Evolutionary conservation across 2,113 vertebrate genomes (phyloP), one percentile per base, ranked within the genome.

Genomic region (Condylura cristata): DNA sequence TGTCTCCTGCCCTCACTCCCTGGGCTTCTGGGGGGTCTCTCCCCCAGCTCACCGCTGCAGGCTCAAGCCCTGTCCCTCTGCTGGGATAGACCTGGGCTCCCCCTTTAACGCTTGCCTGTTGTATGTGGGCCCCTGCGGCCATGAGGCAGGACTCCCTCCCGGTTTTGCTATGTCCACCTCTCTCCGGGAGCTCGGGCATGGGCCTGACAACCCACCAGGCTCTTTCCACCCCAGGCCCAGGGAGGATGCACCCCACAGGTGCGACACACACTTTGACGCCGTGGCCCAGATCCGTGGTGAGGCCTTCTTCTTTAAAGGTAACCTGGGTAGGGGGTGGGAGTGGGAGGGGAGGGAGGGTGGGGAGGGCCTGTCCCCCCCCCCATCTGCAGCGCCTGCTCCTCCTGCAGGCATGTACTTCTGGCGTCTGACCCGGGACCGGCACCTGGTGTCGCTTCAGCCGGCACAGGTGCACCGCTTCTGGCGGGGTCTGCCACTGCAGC

Each of bases 241-340:
- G 48, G 48, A 17, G 72, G 99, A 99, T 0, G 94, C 98, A 63
- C 99, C 99, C 2, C 99, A 99, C 98, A 98, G 99, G 96, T 99
- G 99, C 95, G 98, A 96, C 87, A 97, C 98, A 1, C 98, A 99
- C 96, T 99, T 99, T 0, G 99, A 99, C 0, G 99, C 99, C 0
- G 99, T 99, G 97, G 99, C 99, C 79, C 99, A 99, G 98, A 99
- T 99, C 97, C 98, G 99, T 8, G 99, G 99, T 7, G 99, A 99
- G 97, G 99, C 99, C 51, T 99, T 99, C 98, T 99, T 99, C 97
- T 99, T 99, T 96, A 99, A 99, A 99, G 99, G 99, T 99, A 98
- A 96, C 86, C 97, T 0, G 5, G 51, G 34, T 51, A 17, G 0
- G 32, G 0, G 1, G 39, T 20, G 0, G 0, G 24, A 17, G 48